Conservation (phyloP, 2,113 vertebrate genomes). For the Eulacestoma nigropectus region DNA sequence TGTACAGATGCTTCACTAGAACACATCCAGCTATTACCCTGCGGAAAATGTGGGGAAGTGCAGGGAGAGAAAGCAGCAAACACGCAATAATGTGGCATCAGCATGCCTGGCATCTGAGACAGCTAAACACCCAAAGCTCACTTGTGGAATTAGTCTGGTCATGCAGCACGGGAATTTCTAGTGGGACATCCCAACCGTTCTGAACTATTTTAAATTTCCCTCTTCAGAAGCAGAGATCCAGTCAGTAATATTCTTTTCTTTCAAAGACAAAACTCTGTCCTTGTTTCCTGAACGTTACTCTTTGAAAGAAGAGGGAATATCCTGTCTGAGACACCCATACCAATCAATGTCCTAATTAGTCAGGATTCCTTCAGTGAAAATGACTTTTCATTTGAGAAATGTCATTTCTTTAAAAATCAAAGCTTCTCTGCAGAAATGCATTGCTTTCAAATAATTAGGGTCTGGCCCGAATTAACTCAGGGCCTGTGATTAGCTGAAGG, state of each 20-base stretch:
- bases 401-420: conserved; percentile 30
- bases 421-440: not conserved
- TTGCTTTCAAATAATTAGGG: conserved; percentile 7
- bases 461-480: not conserved
- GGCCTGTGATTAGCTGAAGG: not conserved
- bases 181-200: not conserved
- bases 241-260: not conserved
- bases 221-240: not conserved
- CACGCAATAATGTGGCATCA: not conserved
- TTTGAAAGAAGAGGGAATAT: not conserved
- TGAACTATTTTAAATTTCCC: not conserved
- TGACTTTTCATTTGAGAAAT: conserved; percentile 26
- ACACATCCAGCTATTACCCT: not conserved
- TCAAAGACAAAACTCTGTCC: conserved; percentile 8
- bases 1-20: conserved; percentile 25
- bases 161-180: not conserved
- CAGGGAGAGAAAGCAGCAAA: not conserved
- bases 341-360: not conserved
- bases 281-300: conserved; percentile 12
- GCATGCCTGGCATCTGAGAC: not conserved
- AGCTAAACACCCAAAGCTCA: not conserved
- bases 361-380: not conserved
- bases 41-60: conserved; percentile 24
- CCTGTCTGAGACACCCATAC: not conserved
- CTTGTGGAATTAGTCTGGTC: conserved; percentile 23